Base-by-base conservation (phyloP, 2,113 vertebrate genomes). In the Mellivora capensis region DNA sequence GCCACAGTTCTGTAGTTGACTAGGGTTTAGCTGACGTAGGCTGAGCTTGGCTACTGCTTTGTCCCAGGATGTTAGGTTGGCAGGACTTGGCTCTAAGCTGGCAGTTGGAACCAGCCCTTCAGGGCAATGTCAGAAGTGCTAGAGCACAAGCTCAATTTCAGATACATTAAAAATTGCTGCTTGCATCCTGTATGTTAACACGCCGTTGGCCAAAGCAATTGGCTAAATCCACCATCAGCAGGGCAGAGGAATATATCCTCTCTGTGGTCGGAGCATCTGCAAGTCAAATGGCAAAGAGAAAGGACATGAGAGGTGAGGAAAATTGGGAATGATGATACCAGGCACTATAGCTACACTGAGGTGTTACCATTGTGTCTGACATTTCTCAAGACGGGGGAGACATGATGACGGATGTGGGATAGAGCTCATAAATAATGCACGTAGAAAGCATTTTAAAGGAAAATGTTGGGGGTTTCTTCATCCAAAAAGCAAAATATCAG, bases 381-480 rank as follows among this genome's bases (percentile, higher is more conserved):
- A n/a, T 81, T 92, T 91, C 81, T 67, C 54, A 82, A 82, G 67
- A 92, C 44, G 76, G 76, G 6, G 2, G 37, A 54, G 15, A 64
- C 12, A 3, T 31, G 76, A 15, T n/a, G 7, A 39, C 23, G 15
- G 27, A 27, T 52, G 21, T 52, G n/a, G 69, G n/a, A 39, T 8
- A 52, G 5, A 81, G 76, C 15, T 79, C 29, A 7, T 20, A 54
- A 71, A 72, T 17, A 61, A 81, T 37, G 2, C 5, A 25, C 6
- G 31, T 77, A 27, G 23, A 42, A 71, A 95, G 20, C 29, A 49
- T 71, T 62, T 34, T n/a, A 18, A 69, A 79, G 57, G 21, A 82
- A 87, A 91, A 74, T 4, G 15, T n/a, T 42, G 20, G 54, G 54
- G 18, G 2, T 14, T 54, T 62, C 25, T 57, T 27, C 20, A 76